Percentiles rank a stretch among this genome's conserved stretches.
phyloP scores from a whole-genome alignment of 2,797 vertebrate genomes.

The Alcedo quadribrachys region DNA sequence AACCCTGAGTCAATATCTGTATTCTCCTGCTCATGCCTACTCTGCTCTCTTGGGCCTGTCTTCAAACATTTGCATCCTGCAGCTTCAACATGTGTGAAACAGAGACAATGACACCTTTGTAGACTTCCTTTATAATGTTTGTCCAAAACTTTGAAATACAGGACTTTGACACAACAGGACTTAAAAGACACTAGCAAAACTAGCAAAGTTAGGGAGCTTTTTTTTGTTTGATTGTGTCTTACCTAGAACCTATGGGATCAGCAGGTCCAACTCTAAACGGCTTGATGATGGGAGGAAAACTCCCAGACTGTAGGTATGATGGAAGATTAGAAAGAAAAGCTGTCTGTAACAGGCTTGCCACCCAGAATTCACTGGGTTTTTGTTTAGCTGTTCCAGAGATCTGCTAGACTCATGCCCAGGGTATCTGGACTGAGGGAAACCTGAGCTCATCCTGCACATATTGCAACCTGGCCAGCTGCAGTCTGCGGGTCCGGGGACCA shows the following conservation, averaged over 20 bases:
- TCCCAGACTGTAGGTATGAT: not conserved
- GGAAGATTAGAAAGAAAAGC: not conserved
- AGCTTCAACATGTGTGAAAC: not conserved
- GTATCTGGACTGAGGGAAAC: not conserved
- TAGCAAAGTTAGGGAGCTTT: not conserved
- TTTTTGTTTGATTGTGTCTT: not conserved
- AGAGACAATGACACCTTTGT: not conserved
- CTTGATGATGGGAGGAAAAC: not conserved
- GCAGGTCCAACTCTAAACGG: not conserved
- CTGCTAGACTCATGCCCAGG: not conserved
- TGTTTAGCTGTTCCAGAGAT: not conserved
- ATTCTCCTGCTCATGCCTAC: not conserved
- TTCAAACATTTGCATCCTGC: not conserved
- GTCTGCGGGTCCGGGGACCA: not conserved
- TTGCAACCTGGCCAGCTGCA: not conserved
- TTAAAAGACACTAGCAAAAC: not conserved
- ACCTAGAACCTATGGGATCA: not conserved
- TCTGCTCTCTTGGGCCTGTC: not conserved
- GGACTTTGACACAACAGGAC: not conserved
- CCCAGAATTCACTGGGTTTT: not conserved
- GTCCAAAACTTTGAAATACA: not conserved
- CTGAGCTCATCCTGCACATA: not conserved
- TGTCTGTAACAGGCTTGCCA: not conserved
- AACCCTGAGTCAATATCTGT: not conserved
- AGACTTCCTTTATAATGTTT: not conserved